phyloP scores from a whole-genome alignment of 2,888 invertebrate genomes.

The Marasmarcha lunaedactyla region DNA sequence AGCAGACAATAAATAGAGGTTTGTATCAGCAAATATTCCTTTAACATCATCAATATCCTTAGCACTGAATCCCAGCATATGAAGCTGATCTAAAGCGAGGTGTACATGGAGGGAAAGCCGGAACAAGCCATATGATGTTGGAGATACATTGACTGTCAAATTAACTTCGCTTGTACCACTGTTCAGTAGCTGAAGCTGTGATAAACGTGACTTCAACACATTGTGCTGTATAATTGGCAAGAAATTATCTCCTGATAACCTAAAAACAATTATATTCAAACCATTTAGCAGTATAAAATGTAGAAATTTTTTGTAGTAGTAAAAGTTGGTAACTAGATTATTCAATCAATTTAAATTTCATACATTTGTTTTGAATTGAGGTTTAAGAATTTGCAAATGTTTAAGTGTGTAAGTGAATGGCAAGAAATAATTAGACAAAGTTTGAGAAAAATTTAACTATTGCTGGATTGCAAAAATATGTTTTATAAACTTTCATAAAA shows the following conservation, averaged over 20 bases:
- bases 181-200: conserved; percentile 78
- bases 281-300: too few relatives aligned
- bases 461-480: too few relatives aligned
- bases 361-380: too few relatives aligned
- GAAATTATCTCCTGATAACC: conserved; percentile 75
- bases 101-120: conserved; percentile 83
- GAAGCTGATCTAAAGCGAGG: conserved; percentile 77
- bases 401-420: too few relatives aligned
- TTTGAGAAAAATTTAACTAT: too few relatives aligned
- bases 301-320: too few relatives aligned
- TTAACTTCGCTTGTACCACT: conserved; percentile 72
- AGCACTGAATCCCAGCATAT: conserved; percentile 85
- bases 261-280: conserved; percentile 29
- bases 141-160: conserved; percentile 78
- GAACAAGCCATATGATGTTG: conserved; percentile 83
- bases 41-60: conserved; percentile 98
- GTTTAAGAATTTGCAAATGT: too few relatives aligned
- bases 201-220: conserved; percentile 82
- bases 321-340: too few relatives aligned
- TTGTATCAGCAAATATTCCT: conserved; percentile 95
- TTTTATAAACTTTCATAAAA: too few relatives aligned
- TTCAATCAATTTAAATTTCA: too few relatives aligned
- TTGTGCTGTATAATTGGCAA: conserved; percentile 88
- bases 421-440: too few relatives aligned
- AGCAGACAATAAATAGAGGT: conserved; percentile 88